Base-by-base conservation (phyloP, 2,797 vertebrate genomes). In the Sebastes ruberrimus region DNA sequence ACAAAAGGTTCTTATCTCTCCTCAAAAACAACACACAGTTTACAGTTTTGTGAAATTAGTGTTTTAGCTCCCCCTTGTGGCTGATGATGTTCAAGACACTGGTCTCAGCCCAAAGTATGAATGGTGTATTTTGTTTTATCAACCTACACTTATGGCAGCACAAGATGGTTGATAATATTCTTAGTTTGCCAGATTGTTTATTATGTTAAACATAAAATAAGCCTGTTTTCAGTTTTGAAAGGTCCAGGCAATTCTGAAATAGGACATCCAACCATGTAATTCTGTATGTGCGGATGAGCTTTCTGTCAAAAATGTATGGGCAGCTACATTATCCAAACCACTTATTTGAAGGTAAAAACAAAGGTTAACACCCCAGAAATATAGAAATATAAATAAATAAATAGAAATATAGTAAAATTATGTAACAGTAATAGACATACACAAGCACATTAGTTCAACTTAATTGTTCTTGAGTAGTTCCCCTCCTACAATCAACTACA, bases 31-130 rank as follows among this genome's bases (percentile, higher is more conserved):
- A 9, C 22, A 59, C 35, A 49, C 25, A 66, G 42, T 0, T 20
- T 1, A 64, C n/a, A 53, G 3, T 56, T 25, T 25, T 11, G 11
- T 60, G 9, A 33, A 25, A 16, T 10, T 23, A 4, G 49, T 25
- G 62, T 52, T 57, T 52, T 69, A 55, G 80, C 84, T 22, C 76
- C 76, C 60, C 64, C 84, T 57, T 70, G 86, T 87, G 88, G 87
- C 30, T 23, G n/a, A 69, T 63, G 9, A 18, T 32, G 10, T 57
- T 52, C 28, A 70, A 52, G 14, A 60, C 56, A 46, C 35, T 18
- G 9, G 2, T 53, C 16, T 52, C 7, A 3, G 42, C 25, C 16
- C 10, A 57, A 56, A 52, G 22, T 6, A 55, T 6, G 9, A 69
- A 10, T 18, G 55, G 10, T 22, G 14, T 23, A 2, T n/a, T 62